These are phyloP conservation scores for Pachyuromys duprasi DNA, from an alignment of 2,797 vertebrate species.

Conservation along the genomic window DNA sequence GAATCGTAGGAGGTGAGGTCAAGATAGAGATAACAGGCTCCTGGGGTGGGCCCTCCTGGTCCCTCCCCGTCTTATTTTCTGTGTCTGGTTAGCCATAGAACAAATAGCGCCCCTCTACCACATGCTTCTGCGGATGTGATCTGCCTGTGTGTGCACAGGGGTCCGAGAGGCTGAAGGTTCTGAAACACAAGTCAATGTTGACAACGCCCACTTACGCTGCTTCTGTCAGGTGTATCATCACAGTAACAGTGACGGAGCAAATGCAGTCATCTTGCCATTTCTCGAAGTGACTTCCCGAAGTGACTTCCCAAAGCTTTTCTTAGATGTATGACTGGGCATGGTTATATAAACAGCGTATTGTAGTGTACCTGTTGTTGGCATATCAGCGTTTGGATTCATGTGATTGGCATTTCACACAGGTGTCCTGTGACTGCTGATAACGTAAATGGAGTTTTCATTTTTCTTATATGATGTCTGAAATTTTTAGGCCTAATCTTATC, in stretches of 20 bases:
- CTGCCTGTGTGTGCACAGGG: not conserved
- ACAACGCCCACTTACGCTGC: not conserved
- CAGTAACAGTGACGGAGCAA: not conserved
- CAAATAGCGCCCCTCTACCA: not conserved
- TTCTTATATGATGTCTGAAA: not conserved
- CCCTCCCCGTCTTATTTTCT: not conserved
- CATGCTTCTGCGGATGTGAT: not conserved
- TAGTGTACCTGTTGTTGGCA: not conserved
- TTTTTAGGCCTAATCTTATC: constrained; percentile 23
- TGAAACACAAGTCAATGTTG: not conserved
- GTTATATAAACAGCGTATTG: not conserved
- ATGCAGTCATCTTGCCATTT: not conserved
- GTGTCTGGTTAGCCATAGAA: not conserved
- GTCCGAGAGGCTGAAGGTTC: not conserved
- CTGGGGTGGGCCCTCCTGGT: not conserved
- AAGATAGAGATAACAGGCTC: not conserved
- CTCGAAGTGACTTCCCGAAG: not conserved
- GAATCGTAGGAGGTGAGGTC: not conserved
- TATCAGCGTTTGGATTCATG: not conserved
- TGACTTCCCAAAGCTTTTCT: not conserved
- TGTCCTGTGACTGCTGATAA: not conserved
- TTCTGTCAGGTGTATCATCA: not conserved
- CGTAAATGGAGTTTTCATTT: constrained; percentile 36
- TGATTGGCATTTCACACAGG: not conserved
- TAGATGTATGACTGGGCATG: not conserved